Evolutionary conservation across 1,140 invertebrate genomes (phyloP), one percentile per base, ranked within the genome.

Genomic region (Drosophila melanica): DNA sequence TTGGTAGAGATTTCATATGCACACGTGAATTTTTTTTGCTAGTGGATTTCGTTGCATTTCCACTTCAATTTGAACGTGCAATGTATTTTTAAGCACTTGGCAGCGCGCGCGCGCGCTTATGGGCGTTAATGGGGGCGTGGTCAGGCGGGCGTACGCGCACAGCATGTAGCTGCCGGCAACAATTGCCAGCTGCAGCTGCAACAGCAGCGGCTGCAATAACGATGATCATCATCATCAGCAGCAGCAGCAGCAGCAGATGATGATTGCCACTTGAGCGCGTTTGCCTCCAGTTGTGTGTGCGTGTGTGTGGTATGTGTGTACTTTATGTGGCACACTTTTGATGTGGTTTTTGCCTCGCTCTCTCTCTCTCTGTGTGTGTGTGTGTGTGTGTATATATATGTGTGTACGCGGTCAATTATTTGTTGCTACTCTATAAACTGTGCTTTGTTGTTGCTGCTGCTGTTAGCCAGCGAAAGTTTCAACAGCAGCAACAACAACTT

Each of bases 41-140:
- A 78, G 65, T 75, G 82, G 71, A 81, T 87, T 79, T 76, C 67
- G 71, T 70, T 78, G 82, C 75, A 79, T 82, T 87, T 75, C 75
- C 82, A 86, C 81, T 86, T 79, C 75, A 86, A 86, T 87, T 82
- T 82, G 79, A 86, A 82, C 82, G 82, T 87, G 84, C 79, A 82
- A 89, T 89, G 79, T 87, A 82, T 87, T 87, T 87, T 82, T 82
- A 79, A 87, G 82, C 84, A 74, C 68, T 77, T 58, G 27, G 27
- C 27, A 27, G 4, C 0, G 23, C 23, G 27, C 27, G 3, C 27
- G 27, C 27, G 27, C 27, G 27, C 27, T 27, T 7, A 23, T 11
- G 20, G 20, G 18, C 10, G 23, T 50, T 42, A 47, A 33, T 44
- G 14, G 27, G 51, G 51, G 50, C 20, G 50, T 47, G 12, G 8